Conservation (phyloP, 2,113 vertebrate genomes). For the Herpetotheres cachinnans region DNA sequence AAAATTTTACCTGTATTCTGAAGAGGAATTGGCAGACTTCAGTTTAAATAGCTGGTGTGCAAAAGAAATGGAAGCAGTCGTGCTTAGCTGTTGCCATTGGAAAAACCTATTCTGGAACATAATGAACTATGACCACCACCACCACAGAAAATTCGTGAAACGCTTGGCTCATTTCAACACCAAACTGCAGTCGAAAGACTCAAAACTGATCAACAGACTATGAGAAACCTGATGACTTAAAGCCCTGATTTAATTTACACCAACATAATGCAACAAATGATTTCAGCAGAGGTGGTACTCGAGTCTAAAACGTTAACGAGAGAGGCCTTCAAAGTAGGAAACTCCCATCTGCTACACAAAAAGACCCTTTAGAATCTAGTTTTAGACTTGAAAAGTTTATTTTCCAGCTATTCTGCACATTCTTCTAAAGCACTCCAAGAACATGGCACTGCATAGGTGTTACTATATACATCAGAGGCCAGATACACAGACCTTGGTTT, state of each 20-base stretch:
- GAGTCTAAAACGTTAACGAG: neutral
- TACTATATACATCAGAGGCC: neutral
- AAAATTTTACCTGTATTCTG: neutral
- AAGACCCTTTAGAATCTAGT: neutral
- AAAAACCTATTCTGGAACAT: slow-evolving; percentile 3
- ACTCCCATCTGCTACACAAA: neutral
- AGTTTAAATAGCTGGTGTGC: neutral
- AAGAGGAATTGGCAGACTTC: neutral
- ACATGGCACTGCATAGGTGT: neutral
- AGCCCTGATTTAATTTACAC: neutral
- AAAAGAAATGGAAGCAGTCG: neutral
- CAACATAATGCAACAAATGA: neutral
- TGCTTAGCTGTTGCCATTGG: neutral
- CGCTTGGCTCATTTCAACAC: neutral
- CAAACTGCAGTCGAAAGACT: neutral
- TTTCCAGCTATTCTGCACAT: neutral
- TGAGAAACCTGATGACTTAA: neutral
- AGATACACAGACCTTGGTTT: neutral
- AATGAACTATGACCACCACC: neutral
- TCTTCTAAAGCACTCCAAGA: neutral
- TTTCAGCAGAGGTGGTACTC: neutral
- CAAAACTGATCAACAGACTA: neutral
- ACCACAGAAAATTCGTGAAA: neutral
- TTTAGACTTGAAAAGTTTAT: neutral
- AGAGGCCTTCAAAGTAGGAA: neutral